Base-by-base conservation (phyloP, 2,888 invertebrate genomes). In the Brachyptera risi region DNA sequence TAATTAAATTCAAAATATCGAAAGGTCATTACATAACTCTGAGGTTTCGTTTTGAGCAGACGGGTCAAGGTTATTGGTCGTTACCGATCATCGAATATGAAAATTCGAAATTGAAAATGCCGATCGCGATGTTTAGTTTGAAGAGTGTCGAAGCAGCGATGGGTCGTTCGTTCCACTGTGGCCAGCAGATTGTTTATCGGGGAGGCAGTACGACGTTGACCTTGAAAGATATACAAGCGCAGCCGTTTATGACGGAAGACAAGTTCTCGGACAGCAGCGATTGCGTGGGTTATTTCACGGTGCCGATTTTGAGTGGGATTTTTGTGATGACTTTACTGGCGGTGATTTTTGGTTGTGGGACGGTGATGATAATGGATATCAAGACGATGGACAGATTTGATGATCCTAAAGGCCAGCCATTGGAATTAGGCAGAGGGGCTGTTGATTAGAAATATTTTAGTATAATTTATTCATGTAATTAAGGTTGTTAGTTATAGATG, bases 331-430 rank as follows among this genome's bases (percentile, higher is more conserved):
- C 87, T 61, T 81, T 98, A 21, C 77, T 97, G 40, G 79, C 89
- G 3, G 68, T 84, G 35, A 94, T 98, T 70, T 83, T 95, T 66
- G 84, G 89, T 70, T 86, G 88, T 75, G 97, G 94, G 0, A 79
- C 97, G 60, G 83, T 85, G 68, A 94, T 96, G 92, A 88, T 99
- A 75, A 82, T 94, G 82, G 91, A 92, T 71, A 93, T 99, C 68
- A 89, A 90, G 70, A 96, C 96, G 27, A 96, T 95, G 92, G 98
- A 98, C 78, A 83, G 94, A 68, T 99, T 96, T 73, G 98, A 99
- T 75, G 98, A 99, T 77, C 95, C 98, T 21, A 98, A 98, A 76
- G 96, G 96, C 65, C 98, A 98, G 77, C 91, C 94, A 3, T 92
- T 98, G 64, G 88, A 88, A 0, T 86, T 95, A 59, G 88, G 83